These are phyloP conservation scores for Schlechtendalia chinensis DNA, from an alignment of 1,140 invertebrate genomes.

Conservation along the genomic window DNA sequence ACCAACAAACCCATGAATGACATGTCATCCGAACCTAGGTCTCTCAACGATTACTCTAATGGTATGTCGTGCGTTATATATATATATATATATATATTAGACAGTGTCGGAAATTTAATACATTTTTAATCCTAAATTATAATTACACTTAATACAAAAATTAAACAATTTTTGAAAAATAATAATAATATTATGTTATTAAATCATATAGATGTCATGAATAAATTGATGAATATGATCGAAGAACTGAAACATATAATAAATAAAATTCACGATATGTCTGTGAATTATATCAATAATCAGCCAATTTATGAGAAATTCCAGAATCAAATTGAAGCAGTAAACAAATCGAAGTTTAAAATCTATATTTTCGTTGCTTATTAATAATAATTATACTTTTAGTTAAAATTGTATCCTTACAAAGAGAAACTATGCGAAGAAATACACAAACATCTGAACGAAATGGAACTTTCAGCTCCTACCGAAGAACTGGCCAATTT, in stretches of 20 bases:
- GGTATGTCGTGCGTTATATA: background rate
- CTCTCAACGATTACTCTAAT: background rate
- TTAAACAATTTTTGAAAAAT: too few relatives aligned
- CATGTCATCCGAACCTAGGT: background rate
- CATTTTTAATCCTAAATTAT: too few relatives aligned
- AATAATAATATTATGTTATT: too few relatives aligned
- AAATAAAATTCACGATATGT: background rate
- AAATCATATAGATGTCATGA: background rate
- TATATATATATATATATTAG: too few relatives aligned
- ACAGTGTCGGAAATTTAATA: too few relatives aligned
- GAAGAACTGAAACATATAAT: background rate
- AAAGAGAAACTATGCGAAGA: constrained; percentile 11
- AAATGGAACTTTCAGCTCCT: background rate
- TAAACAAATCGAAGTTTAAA: background rate
- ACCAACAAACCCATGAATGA: background rate
- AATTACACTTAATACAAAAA: too few relatives aligned
- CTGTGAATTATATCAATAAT: background rate
- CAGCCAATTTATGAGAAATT: background rate
- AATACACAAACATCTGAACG: constrained; percentile 2
- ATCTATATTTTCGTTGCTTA: background rate
- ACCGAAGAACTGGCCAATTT: constrained; percentile 8
- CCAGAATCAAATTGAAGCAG: background rate
- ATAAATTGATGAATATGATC: background rate
- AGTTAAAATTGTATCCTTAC: constrained; percentile 34
- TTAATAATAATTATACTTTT: background rate